Base-by-base conservation (phyloP, 2,888 invertebrate species). In the Drosophila hamatofila region DNA sequence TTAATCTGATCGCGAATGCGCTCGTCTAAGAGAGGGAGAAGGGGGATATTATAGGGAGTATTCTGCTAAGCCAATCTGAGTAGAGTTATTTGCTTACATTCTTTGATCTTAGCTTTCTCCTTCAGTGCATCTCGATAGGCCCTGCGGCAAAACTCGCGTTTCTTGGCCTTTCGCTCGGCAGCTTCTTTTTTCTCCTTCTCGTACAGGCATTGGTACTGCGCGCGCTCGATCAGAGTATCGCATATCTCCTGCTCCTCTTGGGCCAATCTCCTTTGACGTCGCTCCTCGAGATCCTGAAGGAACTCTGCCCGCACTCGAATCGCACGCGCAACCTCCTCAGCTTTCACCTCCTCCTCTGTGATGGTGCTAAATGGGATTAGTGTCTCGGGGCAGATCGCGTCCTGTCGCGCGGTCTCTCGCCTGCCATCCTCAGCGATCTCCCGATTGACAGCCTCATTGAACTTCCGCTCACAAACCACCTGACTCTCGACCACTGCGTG, bases 331-430 rank as follows among this genome's bases (percentile, higher is more conserved):
- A 71, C 27, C 52, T 84, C 73, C 0, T 80, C 66, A 4, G 81
- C 75, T n/a, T 62, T 75, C 49, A 77, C 61, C 33, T 84, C 67
- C 42, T 81, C 78, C 7, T 80, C 83, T 16, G 85, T 87, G 7
- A 64, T 16, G 12, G 48, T 30, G 3, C 58, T 27, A 6, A 80
- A 68, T 21, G 84, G 81, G 25, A 89, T 56, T 2, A 84, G 27
- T 4, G 33, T 21, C 46, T 72, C 72, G 0, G 85, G 84, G 46
- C 85, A 85, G 6, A 48, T 21, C 3, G 57, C 7, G 7, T 80
- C 82, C 14, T 89, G 75, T 0, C 57, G 46, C 4, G 39, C 27
- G 12, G 68, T 48, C 18, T 85, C 81, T 1, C 69, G 63, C 0
- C 54, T 25, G 0, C 65, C 78, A 6, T 67, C 80, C 4, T 69